Evolutionary conservation across 2,888 invertebrate genomes (phyloP).

Genomic region (Petrolisthes manimaculis): DNA sequence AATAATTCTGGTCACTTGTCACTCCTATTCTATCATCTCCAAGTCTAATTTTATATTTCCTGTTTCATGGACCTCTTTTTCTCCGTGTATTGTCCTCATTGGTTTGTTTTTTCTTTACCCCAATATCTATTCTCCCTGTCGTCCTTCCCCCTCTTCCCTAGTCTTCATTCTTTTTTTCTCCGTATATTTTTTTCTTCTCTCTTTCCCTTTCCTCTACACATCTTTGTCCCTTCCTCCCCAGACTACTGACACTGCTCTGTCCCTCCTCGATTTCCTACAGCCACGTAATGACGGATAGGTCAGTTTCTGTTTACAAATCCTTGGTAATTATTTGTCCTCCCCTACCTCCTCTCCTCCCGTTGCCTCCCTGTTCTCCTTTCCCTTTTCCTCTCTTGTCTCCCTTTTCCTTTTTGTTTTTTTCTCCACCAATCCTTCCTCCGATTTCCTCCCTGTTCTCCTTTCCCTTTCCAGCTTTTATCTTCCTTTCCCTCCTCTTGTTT

Average conservation of each 20-base stretch:
- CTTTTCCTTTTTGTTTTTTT: not conserved
- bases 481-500: not conserved
- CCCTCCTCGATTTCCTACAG: too few relatives aligned
- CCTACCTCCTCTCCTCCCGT: not conserved
- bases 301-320: too few relatives aligned
- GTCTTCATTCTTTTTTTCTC: not conserved
- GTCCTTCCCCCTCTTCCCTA: not conserved
- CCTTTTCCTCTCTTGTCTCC: not conserved
- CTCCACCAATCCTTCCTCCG: not conserved
- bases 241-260: too few relatives aligned
- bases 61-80: not conserved
- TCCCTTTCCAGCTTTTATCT: not conserved
- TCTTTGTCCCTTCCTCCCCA: not conserved
- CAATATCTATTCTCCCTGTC: not conserved
- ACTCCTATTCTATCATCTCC: not conserved
- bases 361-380: not conserved
- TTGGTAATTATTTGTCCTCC: not conserved
- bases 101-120: not conserved
- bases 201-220: not conserved
- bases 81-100: not conserved
- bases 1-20: not conserved
- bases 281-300: too few relatives aligned
- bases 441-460: not conserved
- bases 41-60: not conserved
- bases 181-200: not conserved